Evolutionary conservation across 2,888 invertebrate species (phyloP), one percentile per base, ranked within the genome.

Genomic region (Cylindroiulus punctatus): DNA sequence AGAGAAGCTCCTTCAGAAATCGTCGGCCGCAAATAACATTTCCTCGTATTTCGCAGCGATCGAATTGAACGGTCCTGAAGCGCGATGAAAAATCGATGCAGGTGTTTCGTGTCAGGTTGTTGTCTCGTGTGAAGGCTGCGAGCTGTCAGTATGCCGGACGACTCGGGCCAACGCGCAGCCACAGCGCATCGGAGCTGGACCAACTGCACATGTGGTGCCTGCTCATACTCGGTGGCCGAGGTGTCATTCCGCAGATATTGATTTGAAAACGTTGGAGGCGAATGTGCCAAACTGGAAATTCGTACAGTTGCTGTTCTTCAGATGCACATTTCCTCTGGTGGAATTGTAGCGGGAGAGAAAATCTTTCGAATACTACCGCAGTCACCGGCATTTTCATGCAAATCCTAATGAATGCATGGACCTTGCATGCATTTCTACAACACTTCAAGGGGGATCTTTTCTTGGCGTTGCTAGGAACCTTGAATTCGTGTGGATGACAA

Each of bases 41-140:
- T 65, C 57, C 57, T 22, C 22, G 10, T 26, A 22, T 26, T 65
- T n/a, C 10, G n/a, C 22, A 8, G n/a, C 57, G 22, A 65, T 65
- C 57, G n/a, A 65, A 65, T 65, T 65, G 57, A 65, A 65, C 22
- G 22, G n/a, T 65, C 57, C 57, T n/a, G 36, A 26, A n/a, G 22
- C n/a, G 57, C 57, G 3, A 22, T 1, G 26, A 65, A 22, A 22
- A 65, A 65, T 65, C 57, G 57, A 65, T 65, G 22, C 57, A 65
- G 57, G 57, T 65, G 57, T 65, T 65, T 65, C 57, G 57, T 65
- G n/a, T 65, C 57, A 65, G 57, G 57, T 65, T 65, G 57, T 22
- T 65, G 57, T 22, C 57, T 8, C 57, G 22, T 7, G 0, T 22
- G 10, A 22, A 65, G 3, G 22, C 57, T 65, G 57, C 0, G 22